Percentiles rank a stretch among this genome's conserved stretches.
These are phyloP conservation scores for Hippocampus barbouri DNA, from an alignment of 2,113 vertebrate species.

Conservation along the genomic window DNA sequence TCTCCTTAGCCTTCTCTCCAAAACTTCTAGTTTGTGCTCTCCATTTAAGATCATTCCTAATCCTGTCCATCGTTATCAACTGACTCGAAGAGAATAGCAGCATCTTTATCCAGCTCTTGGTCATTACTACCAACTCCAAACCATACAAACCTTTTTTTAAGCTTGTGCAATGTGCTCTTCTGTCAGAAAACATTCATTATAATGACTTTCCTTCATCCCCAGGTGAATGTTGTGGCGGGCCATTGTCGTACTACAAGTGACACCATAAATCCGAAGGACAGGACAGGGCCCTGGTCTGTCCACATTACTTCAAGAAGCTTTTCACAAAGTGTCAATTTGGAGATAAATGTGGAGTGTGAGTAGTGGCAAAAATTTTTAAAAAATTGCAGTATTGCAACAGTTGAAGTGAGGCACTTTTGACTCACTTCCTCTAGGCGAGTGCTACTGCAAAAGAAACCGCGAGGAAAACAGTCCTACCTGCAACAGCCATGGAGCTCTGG, in stretches of 20 bases:
- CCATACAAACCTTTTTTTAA: no score
- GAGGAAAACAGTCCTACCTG: constrained; percentile 43
- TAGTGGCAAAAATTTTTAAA: neutral
- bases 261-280: constrained; percentile 25
- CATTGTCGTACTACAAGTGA: constrained; percentile 25
- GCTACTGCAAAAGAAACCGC: constrained; percentile 25
- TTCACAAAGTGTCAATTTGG: constrained; percentile 27
- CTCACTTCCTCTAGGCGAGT: constrained; percentile 32
- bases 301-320: constrained; percentile 37
- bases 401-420: neutral
- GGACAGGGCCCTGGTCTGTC: constrained; percentile 38
- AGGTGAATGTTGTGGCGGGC: constrained; percentile 40
- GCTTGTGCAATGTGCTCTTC: neutral
- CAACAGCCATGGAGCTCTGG: constrained; percentile 12
- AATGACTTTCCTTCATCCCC: neutral
- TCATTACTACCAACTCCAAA: no score
- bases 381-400: neutral
- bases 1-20: no score
- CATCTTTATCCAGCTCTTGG: no score
- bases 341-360: constrained; percentile 44
- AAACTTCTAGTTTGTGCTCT: no score
- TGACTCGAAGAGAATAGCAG: no score
- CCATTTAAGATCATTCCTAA: no score
- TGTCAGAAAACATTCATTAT: neutral
- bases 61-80: no score